These are phyloP conservation scores for Tribolium freemani DNA, from an alignment of 2,888 invertebrate genomes.

Conservation along the genomic window DNA sequence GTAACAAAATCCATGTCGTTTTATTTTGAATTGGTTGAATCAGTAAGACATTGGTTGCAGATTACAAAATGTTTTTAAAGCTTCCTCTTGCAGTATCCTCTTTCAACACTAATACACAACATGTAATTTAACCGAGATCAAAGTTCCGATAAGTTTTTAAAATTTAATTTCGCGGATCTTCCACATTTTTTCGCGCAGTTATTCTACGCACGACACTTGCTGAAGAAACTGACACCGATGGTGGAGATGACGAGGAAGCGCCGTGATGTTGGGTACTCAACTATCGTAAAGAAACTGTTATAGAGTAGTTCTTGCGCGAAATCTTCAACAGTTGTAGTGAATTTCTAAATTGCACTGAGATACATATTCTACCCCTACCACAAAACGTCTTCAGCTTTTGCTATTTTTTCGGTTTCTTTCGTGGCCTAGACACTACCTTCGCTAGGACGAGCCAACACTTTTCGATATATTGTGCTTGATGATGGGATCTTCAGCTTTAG, in stretches of 20 bases:
- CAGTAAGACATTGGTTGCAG: conserved; percentile 46
- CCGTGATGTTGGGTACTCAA: conserved; percentile 26
- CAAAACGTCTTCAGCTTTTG: conserved; percentile 42
- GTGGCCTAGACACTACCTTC: conserved; percentile 43
- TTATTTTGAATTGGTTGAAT: conserved; percentile 33
- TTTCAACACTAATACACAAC: conserved; percentile 51
- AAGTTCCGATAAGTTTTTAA: conserved; percentile 4
- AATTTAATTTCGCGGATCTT: conserved; percentile 15
- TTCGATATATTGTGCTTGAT: conserved; percentile 15
- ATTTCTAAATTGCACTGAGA: conserved; percentile 55
- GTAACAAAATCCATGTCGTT: conserved; percentile 41
- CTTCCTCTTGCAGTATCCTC: conserved; percentile 52
- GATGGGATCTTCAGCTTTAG: conserved; percentile 20
- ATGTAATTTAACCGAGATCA: conserved; percentile 36
- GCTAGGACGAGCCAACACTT: conserved; percentile 12
- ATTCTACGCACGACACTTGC: conserved; percentile 17
- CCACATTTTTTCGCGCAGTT: conserved; percentile 34
- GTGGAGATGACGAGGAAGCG: conserved; percentile 20
- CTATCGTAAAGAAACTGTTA: conserved; percentile 40
- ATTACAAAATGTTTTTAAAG: conserved; percentile 51
- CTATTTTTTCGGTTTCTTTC: conserved; percentile 24
- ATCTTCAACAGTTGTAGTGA: conserved; percentile 50
- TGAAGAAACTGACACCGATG: conserved; percentile 26
- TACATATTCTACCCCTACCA: conserved; percentile 57
- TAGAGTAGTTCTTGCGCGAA: conserved; percentile 45